Evolutionary conservation across 1,140 invertebrate species (phyloP).

Genomic region (Harpegnathos saltator): DNA sequence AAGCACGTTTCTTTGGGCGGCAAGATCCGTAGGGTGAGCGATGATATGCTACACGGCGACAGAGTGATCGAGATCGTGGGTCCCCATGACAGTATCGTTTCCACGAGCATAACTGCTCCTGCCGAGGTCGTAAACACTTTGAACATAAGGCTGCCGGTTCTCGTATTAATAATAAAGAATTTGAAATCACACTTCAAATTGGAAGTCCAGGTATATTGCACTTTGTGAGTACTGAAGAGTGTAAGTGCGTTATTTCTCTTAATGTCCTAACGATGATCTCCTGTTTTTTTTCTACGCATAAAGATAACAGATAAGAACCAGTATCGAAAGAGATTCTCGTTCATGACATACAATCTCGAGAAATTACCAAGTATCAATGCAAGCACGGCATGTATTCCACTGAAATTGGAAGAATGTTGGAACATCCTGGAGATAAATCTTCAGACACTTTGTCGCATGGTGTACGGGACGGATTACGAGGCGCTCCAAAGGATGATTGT

Average conservation of each 20-base stretch:
- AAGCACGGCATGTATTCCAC: slow-evolving; percentile 1
- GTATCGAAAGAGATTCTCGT: slow-evolving; percentile 12
- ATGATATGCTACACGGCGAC: slow-evolving; percentile 66
- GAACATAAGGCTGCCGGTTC: slow-evolving; percentile 13
- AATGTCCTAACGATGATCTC: not conserved
- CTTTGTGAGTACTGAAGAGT: not conserved
- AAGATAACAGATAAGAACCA: slow-evolving; percentile 25
- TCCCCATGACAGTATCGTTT: slow-evolving; percentile 49
- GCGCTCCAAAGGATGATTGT: slow-evolving; percentile 16
- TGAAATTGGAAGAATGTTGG: slow-evolving; percentile 28
- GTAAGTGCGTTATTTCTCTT: too few relatives aligned
- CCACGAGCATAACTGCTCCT: slow-evolving; percentile 68
- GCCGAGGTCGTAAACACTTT: slow-evolving; percentile 48
- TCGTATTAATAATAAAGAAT: slow-evolving; percentile 26
- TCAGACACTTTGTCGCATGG: not conserved
- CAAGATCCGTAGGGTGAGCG: slow-evolving; percentile 65
- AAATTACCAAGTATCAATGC: not conserved
- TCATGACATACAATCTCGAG: slow-evolving; percentile 6
- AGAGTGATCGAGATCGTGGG: slow-evolving; percentile 73
- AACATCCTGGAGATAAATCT: slow-evolving; percentile 24
- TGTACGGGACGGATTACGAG: slow-evolving; percentile 4
- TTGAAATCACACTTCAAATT: slow-evolving; percentile 14
- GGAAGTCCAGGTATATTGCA: slow-evolving; percentile 13
- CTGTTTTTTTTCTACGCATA: too few relatives aligned
- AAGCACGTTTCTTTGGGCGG: slow-evolving; percentile 71